Base-by-base conservation (phyloP, 2,888 invertebrate species). In the Polylopha cassiicola region DNA sequence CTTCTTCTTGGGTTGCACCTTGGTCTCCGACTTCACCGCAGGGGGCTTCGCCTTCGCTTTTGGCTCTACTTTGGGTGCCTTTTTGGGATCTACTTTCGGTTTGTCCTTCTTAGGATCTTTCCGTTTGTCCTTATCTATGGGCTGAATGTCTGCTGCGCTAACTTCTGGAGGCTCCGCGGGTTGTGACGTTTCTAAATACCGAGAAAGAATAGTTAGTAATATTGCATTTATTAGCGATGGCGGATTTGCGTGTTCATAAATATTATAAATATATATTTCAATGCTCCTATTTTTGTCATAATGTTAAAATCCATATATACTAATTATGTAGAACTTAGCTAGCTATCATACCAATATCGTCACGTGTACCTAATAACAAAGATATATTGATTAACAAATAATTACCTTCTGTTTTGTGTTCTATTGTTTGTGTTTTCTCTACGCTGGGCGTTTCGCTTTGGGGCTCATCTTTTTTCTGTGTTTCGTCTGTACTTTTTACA, bases 141-240 rank as follows among this genome's bases (percentile, higher is more conserved):
- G 63, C 4, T 55, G 58, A 0, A 71, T 39, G 15, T 76, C 78
- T 0, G 78, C 73, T 4, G 79, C 79, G 31, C 72, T 73, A 1
- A 78, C 81, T 47, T 79, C 81, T 0, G 79, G 77, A 0, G 78
- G 68, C 1, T 78, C 79, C 17, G 59, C 56, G 1, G 66, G 64
- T 0, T 70, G 61, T 14, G 59, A 46, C 3, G 66, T 44, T 47
- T 70, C 75, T 76, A 53, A n/a, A 50, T 44, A n/a, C 10, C 20
- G 3, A 18, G 3, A 16, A 17, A 15, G 31, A 9, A 21, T 5
- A 15, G 8, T 0, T 44, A 47, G 3, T 1, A 0, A 17, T 13
- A 32, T 10, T 23, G 3, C 17, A 6, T 4, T 17, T 17, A 6
- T 17, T 17, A 17, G 6, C 4, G 6, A 4, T 17, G 6, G 6